phyloP scores from a whole-genome alignment of 2,888 invertebrate genomes.

The Chalcis sispes region DNA sequence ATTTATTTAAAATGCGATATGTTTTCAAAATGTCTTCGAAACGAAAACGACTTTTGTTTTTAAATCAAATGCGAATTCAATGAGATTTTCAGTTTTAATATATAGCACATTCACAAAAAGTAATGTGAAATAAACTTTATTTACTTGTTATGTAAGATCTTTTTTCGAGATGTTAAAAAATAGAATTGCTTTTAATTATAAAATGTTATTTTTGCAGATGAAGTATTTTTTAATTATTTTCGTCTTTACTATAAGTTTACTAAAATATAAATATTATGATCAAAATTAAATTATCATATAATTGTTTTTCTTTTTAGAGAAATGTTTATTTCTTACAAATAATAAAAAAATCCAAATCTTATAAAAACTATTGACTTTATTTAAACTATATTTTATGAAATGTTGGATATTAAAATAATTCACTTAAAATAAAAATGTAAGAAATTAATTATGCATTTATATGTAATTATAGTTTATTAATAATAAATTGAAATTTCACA shows the following conservation, averaged over 20 bases:
- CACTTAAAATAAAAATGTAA: conserved; percentile 27
- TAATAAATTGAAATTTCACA: too few relatives aligned
- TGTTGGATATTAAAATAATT: conserved; percentile 40
- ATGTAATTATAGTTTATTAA: conserved; percentile 30
- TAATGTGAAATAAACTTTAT: conserved; percentile 41
- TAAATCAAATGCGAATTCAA: conserved; percentile 34
- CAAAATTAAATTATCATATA: conserved; percentile 50
- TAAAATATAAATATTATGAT: conserved; percentile 50
- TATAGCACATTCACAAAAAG: conserved; percentile 39
- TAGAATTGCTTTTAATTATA: conserved; percentile 34
- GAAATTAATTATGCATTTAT: conserved; percentile 41
- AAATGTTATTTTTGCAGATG: conserved; percentile 48
- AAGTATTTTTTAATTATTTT: conserved; percentile 52
- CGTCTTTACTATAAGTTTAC: conserved; percentile 44
- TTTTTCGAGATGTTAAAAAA: conserved; percentile 38
- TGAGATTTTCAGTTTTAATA: conserved; percentile 35
- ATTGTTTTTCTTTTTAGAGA: conserved; percentile 54
- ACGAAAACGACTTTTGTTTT: conserved; percentile 47
- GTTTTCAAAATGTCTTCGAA: conserved; percentile 38
- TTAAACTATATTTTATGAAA: conserved; percentile 40
- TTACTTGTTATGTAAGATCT: conserved; percentile 41
- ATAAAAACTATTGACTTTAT: conserved; percentile 12
- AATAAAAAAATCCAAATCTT: not conserved
- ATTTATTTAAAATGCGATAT: conserved; percentile 44
- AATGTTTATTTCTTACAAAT: conserved; percentile 48